These are phyloP conservation scores for Lethrus apterus DNA, from an alignment of 1,140 invertebrate species.

Conservation along the genomic window DNA sequence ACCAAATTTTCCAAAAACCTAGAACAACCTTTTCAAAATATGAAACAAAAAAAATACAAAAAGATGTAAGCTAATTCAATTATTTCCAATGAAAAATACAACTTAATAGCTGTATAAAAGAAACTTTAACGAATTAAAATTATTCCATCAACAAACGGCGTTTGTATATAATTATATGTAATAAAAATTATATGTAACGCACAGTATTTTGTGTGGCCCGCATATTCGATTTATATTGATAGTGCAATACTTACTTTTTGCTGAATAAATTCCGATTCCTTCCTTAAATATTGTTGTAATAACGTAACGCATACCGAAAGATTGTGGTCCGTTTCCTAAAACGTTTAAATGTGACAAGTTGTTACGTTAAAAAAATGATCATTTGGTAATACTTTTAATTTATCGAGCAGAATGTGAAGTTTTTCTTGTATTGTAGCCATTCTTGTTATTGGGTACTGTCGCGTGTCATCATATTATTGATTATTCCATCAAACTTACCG, in stretches of 20 bases:
- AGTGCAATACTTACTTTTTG: slow-evolving; percentile 11
- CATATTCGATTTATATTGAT: too few relatives aligned
- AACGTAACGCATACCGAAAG: slow-evolving; percentile 14
- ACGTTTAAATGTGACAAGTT: background rate
- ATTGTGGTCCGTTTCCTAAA: slow-evolving; percentile 17
- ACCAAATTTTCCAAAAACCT: too few relatives aligned
- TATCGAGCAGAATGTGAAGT: slow-evolving; percentile 15
- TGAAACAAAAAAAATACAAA: too few relatives aligned
- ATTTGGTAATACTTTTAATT: slow-evolving; percentile 12
- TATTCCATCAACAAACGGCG: too few relatives aligned
- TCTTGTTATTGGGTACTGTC: slow-evolving; percentile 7
- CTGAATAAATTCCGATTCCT: slow-evolving; percentile 1
- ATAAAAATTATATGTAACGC: too few relatives aligned
- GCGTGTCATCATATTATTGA: slow-evolving; percentile 19
- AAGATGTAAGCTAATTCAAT: too few relatives aligned
- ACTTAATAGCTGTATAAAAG: too few relatives aligned
- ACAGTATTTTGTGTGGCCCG: too few relatives aligned
- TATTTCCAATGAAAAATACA: too few relatives aligned
- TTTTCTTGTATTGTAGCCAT: slow-evolving; percentile 15
- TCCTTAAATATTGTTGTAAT: slow-evolving; percentile 13
- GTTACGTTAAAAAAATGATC: background rate
- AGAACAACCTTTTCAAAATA: too few relatives aligned
- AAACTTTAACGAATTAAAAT: too few relatives aligned
- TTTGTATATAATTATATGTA: too few relatives aligned
- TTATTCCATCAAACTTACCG: slow-evolving; percentile 15